Evolutionary conservation across 2,888 invertebrate genomes (phyloP), one percentile per base, ranked within the genome.

Genomic region (Mycogona germanica): DNA sequence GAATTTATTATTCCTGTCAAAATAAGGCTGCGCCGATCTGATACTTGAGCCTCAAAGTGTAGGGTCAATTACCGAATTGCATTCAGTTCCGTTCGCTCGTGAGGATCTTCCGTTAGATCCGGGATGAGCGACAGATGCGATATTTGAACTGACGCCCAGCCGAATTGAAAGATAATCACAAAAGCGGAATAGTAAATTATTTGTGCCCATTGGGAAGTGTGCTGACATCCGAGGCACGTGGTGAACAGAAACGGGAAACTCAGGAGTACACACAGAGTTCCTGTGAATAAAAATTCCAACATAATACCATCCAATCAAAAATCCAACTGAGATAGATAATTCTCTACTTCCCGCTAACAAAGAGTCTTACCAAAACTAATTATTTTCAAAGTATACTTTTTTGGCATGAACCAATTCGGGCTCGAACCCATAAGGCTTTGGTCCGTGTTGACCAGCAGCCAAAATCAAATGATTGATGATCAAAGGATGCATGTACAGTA

Each of bases 71-170:
- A 84, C 84, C 85, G 78, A 51, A 84, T 76, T 29, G 86, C 83
- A 53, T 84, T 84, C 29, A 87, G 75, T 65, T 82, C 81, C 7
- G 82, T 82, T 59, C 87, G 74, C 59, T 84, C 82, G 58, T 81
- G 78, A 58, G 83, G 80, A 64, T 80, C 78, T 30, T 81, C 78
- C 1, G 85, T 80, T 41, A 87, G 70, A 65, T 86, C 84, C 0
- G 91, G 87, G 63, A 92, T 89, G 46, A 92, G 74, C 17, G 91
- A 84, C 57, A 93, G 74, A 68, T 93, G 92, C 23, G 89, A 87
- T 64, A 93, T 88, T 73, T 92, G 92, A 0, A 86, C 84, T 1
- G 86, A 73, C 3, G 92, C 91, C 92, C 92, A 92, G 17, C 92
- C 92, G 71, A 92, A 86, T 76, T 92, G 91, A 68, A 87, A 89